Evolutionary conservation across 2,797 vertebrate genomes (phyloP), one percentile per base, ranked within the genome.

Genomic region (Siniperca undulata): DNA sequence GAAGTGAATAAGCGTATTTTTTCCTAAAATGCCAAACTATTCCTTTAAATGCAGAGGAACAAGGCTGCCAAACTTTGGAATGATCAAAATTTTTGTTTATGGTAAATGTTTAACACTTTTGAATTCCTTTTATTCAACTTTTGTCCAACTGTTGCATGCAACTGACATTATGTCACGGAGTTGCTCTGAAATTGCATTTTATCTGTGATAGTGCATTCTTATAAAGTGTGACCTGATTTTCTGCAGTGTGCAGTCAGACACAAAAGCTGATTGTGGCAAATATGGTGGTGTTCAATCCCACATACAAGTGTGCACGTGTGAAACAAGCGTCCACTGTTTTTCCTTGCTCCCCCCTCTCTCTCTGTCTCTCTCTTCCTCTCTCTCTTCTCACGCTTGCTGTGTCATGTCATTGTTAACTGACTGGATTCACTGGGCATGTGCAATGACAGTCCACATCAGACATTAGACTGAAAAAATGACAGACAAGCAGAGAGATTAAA

Each of bases 281-380:
- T 85, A 64, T 48, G 48, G 52, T 16, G 22, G 22, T 2, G 68
- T 73, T 84, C 22, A 48, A 75, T 64, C 82, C 80, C 70, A 71
- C 78, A 84, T 77, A 81, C 73, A 81, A 71, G 67, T 62, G 60
- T 72, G 61, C 82, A 89, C 71, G 68, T 76, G 85, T 87, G 82
- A 91, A 92, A 93, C 93, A 93, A 92, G 73, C 34, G 3, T 10
- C 77, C 82, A 89, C 81, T 92, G 91, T 92, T 81, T 86, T 80
- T 77, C 67, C 64, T 81, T 19, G 9, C 74, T 59, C 81, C 36
- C 14, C 77, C 77, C 80, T 77, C 59, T 42, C 73, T 65, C 67
- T 73, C 62, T 73, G 70, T 27, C 59, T 48, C 73, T 70, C 62
- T 65, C 67, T 73, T 30, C 20, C 58, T 74, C 58, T 50, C 56